Evolutionary conservation across 2,888 invertebrate genomes (phyloP), one percentile per base, ranked within the genome.

Genomic region (Thecocarcelia acutangulata): DNA sequence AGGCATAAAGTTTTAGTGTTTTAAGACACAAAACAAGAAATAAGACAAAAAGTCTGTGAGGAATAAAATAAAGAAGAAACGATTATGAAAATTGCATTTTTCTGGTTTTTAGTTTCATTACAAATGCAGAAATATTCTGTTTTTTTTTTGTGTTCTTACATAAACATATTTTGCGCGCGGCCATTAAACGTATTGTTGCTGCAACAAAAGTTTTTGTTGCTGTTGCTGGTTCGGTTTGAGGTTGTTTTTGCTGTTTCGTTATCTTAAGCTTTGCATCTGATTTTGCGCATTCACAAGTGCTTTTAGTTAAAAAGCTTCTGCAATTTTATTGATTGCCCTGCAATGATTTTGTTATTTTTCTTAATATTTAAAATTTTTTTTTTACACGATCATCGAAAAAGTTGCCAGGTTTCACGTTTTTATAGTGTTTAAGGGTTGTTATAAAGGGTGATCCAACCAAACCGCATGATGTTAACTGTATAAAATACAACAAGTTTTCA

Each of bases 101-200:
- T 88, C 88, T 87, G 88, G 87, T 88, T 88, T 88, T 88, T 85
- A 85, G 87, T 88, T 89, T 87, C 88, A 89, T 89, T 89, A 88
- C 88, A 87, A 89, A 89, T 89, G 88, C 89, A 89, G 88, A 88
- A 88, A 87, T 88, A 4, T 54, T 50, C 66, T 44, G 33, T 33
- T 6, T 50, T 42, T 21, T 33, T 24, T 13, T 61, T 17, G 46
- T 70, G 0, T 37, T 42, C 15, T 33, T 58, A 28, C 19, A 8
- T 50, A 28, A 17, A 13, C 11, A 44, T 42, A 66, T 40, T 64
- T 77, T 77, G 70, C 37, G 52, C 48, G 37, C 73, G 11, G 63
- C 52, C 63, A 69, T 74, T 56, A 63, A 42, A 19, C 28, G 42
- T 54, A 50, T n/a, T 61, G 33, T 54, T 68, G 63, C 75, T 11